Percentiles rank a stretch among this genome's conserved stretches.
Evolutionary conservation across 2,113 vertebrate genomes (phyloP).

Genomic region (Psettodes erumei): DNA sequence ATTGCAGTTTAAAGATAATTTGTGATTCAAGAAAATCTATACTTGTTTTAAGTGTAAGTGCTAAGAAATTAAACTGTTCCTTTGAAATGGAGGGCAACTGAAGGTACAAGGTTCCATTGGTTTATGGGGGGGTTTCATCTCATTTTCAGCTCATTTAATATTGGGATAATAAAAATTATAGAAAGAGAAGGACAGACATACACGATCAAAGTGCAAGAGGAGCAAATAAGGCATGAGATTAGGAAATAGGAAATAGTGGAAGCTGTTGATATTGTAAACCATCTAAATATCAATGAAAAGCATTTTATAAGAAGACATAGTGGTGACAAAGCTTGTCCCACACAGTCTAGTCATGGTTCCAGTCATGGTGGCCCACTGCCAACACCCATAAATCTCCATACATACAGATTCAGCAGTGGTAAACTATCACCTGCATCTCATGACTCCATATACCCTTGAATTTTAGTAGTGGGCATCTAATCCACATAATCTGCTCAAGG

Average conservation of each 20-base stretch:
- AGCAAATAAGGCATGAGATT: neutral
- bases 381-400: neutral
- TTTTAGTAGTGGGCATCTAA: no score
- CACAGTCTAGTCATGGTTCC: neutral
- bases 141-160: neutral
- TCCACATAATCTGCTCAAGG: neutral
- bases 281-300: neutral
- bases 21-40: no score
- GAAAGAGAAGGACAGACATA: neutral
- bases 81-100: constrained; percentile 60
- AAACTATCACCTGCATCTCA: neutral
- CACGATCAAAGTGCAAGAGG: neutral
- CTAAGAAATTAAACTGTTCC: no score
- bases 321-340: no score
- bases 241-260: neutral
- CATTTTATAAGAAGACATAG: neutral
- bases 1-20: constrained; percentile 64
- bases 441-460: no score
- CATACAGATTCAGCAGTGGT: neutral
- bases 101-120: constrained; percentile 50
- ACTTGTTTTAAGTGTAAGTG: no score
- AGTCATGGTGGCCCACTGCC: neutral
- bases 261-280: neutral
- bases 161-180: neutral
- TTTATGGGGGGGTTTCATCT: neutral